A percentile compares a stretch with the other conserved stretches of the same genome.
Evolutionary conservation across 2,888 invertebrate genomes (phyloP).

Genomic region (Exephanes ischioxanthus): DNA sequence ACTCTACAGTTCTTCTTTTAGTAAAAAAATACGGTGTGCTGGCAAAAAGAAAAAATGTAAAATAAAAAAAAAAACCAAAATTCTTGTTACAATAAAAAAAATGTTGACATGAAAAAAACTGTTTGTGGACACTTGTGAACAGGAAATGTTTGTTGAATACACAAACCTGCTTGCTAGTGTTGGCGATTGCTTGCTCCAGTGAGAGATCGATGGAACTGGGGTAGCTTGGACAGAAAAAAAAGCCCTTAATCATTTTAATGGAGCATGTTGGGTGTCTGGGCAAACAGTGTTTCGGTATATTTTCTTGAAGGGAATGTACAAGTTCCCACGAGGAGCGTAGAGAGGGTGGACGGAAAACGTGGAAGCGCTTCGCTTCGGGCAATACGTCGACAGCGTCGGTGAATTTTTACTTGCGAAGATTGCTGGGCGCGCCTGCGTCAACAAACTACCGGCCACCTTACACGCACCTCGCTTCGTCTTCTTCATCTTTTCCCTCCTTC

Average conservation of each 20-base stretch:
- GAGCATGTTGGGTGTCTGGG: conserved; percentile 68
- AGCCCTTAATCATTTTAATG: conserved; percentile 73
- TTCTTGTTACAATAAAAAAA: no score
- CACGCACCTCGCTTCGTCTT: conserved; percentile 57
- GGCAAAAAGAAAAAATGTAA: no score
- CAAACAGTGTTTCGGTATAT: conserved; percentile 70
- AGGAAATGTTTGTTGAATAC: no score
- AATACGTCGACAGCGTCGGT: conserved; percentile 18
- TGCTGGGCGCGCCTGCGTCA: conserved; percentile 75
- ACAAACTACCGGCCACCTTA: conserved; percentile 72
- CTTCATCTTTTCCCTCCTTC: conserved; percentile 37
- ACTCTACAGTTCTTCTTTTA: no score
- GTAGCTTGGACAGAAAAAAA: conserved; percentile 62
- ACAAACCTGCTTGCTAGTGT: no score
- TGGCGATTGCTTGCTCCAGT: neutral
- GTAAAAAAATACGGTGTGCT: no score
- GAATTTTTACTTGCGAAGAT: conserved; percentile 60
- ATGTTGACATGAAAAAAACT: no score
- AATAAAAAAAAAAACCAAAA: no score
- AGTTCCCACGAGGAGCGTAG: conserved; percentile 72
- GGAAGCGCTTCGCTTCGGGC: conserved; percentile 8
- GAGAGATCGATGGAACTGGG: conserved; percentile 4
- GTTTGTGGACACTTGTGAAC: no score
- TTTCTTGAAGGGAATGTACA: conserved; percentile 62
- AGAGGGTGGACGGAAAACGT: conserved; percentile 20